Evolutionary conservation across 2,113 vertebrate genomes (phyloP), one percentile per base, ranked within the genome.

Genomic region (Vicugna pacos): DNA sequence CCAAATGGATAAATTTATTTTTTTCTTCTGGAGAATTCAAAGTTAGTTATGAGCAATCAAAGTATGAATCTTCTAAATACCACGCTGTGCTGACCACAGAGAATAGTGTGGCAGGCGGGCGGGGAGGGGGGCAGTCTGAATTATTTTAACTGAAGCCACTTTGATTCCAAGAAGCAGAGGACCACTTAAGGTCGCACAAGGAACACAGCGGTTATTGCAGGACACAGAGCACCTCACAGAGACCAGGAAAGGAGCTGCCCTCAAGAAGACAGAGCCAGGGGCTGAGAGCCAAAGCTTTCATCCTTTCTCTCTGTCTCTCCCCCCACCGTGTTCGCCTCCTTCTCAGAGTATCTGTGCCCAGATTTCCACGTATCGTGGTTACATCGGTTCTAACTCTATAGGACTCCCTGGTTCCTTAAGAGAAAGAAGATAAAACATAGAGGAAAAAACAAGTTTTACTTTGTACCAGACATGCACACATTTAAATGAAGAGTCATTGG

Each of bases 141-240:
- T 46, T 75, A 46, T 50, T 90, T 83, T 52, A 76, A 60, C 42
- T 69, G 60, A 91, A 93, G 28, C 67, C 62, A 64, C 38, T 85
- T 91, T 58, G n/a, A 48, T 85, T 92, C 46, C 20, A 46, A 95
- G 38, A 94, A 69, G 56, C 38, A 90, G 26, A 91, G 85, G 22
- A 54, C 28, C 46, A 28, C 79, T 52, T 30, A 26, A 83, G 42
- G 16, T 70, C 81, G 38, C 10, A 20, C 3, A 50, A 64, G 50
- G 69, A 82, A 75, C 38, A 75, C 14, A 77, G 22, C 28, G 35
- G 73, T 48, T 30, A 32, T 50, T 32, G 19, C 11, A 62, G 62
- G 24, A 28, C 50, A n/a, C 76, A 42, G 4, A 86, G 17, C 14
- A 84, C 50, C 89, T 77, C 26, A 16, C n/a, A n/a, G 8, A 38